These are phyloP conservation scores for Corythoichthys intestinalis DNA, from an alignment of 2,113 vertebrate species.

Conservation along the genomic window DNA sequence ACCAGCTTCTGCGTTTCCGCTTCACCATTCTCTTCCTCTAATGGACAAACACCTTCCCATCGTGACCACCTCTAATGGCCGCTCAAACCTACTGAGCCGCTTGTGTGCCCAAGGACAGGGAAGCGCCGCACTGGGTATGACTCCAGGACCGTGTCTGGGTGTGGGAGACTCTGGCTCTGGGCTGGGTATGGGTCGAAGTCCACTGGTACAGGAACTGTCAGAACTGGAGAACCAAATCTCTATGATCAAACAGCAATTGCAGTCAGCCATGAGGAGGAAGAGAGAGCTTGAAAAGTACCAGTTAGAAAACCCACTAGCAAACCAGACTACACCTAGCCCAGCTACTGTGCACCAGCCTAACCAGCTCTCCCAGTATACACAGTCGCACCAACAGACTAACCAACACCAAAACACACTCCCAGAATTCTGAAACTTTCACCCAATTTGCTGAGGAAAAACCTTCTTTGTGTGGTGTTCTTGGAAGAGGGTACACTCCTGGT, in stretches of 20 bases:
- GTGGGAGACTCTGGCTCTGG: conserved; percentile 29
- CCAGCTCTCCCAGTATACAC: conserved; percentile 67
- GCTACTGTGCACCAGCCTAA: conserved; percentile 67
- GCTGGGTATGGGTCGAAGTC: conserved; percentile 58
- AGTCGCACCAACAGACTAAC: conserved; percentile 56
- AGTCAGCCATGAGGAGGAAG: conserved; percentile 88
- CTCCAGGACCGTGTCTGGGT: conserved; percentile 33
- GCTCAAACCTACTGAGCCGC: conserved; percentile 76
- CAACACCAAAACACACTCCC: conserved; percentile 58
- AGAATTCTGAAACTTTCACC: conserved; percentile 42
- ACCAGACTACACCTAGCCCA: conserved; percentile 51
- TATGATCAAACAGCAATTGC: conserved; percentile 90
- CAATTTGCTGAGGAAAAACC: conserved; percentile 24
- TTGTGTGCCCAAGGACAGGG: conserved; percentile 31
- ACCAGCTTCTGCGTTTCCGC: conserved; percentile 60
- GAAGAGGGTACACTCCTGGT: conserved; percentile 10
- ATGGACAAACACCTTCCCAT: conserved; percentile 73
- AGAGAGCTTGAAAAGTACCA: conserved; percentile 89
- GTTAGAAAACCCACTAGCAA: conserved; percentile 71
- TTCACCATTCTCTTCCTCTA: conserved; percentile 61
- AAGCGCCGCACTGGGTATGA: conserved; percentile 19
- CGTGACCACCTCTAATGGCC: conserved; percentile 82
- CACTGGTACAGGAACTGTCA: conserved; percentile 83
- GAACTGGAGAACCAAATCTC: conserved; percentile 92
- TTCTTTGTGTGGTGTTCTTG: background rate